Evolutionary conservation across 2,888 invertebrate genomes (phyloP).

Genomic region (Anarsia innoxiella): DNA sequence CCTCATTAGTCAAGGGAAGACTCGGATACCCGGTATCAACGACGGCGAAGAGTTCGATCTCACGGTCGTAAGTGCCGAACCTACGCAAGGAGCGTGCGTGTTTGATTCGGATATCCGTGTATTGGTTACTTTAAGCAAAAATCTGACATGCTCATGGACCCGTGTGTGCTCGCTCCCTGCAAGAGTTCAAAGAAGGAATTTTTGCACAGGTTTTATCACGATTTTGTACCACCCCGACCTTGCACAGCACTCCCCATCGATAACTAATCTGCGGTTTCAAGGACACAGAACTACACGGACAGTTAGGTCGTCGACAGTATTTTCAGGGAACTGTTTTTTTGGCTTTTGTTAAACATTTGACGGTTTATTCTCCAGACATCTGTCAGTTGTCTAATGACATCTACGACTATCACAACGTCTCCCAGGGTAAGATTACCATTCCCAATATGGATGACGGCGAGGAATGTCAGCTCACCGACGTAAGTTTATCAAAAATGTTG

Average conservation of each 20-base stretch:
- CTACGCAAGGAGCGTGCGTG: conserved; percentile 63
- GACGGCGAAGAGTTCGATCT: conserved; percentile 91
- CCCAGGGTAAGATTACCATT: conserved; percentile 97
- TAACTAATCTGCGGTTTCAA: conserved; percentile 43
- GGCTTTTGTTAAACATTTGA: conserved; percentile 25
- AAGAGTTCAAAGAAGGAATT: conserved; percentile 54
- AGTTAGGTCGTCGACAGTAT: conserved; percentile 26
- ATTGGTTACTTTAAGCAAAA: conserved; percentile 32
- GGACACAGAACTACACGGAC: conserved; percentile 40
- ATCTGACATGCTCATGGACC: conserved; percentile 58
- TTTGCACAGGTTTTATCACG: conserved; percentile 56
- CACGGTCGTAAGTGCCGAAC: conserved; percentile 86
- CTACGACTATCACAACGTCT: conserved; percentile 94
- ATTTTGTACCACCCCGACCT: conserved; percentile 31
- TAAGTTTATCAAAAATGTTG: conserved; percentile 76
- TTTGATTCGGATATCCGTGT: conserved; percentile 52
- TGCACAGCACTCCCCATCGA: conserved; percentile 53
- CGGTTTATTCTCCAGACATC: conserved; percentile 78
- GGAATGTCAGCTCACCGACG: conserved; percentile 91
- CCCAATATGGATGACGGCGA: conserved; percentile 97
- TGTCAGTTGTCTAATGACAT: conserved; percentile 91
- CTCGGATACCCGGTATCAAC: conserved; percentile 95
- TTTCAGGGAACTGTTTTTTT: conserved; percentile 20
- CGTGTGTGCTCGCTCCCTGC: conserved; percentile 60
- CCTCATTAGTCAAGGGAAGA: conserved; percentile 96